Evolutionary conservation across 1,140 invertebrate genomes (phyloP).

Genomic region (Zaprionus kolodkinae): DNA sequence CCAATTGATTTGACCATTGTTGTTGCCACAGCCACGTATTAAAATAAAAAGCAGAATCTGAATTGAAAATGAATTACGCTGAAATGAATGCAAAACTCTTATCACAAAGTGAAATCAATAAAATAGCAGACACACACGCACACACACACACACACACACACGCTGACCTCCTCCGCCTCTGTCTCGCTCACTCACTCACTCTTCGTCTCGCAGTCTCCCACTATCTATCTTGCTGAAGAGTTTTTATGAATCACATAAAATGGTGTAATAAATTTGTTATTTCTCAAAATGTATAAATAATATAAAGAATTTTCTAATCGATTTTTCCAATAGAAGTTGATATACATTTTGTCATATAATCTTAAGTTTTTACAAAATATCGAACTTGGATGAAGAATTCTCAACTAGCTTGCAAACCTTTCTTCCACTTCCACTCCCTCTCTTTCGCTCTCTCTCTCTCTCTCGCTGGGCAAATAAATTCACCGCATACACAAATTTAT

Average conservation of each 20-base stretch:
- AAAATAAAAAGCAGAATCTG: constrained; percentile 55
- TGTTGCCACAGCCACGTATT: constrained; percentile 57
- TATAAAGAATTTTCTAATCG: too few species aligned
- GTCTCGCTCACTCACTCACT: neutral
- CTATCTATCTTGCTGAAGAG: neutral
- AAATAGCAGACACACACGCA: constrained; percentile 39
- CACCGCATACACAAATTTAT: constrained; percentile 82
- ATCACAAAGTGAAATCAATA: constrained; percentile 71
- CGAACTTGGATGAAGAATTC: too few species aligned
- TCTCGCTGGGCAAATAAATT: constrained; percentile 66
- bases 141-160: constrained; percentile 23
- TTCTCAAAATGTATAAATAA: too few species aligned
- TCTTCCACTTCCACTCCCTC: too few species aligned
- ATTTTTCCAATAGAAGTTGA: too few species aligned
- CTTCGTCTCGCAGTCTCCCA: neutral
- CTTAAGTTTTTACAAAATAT: neutral
- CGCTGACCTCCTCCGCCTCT: neutral
- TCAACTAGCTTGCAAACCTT: too few species aligned
- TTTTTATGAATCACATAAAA: neutral
- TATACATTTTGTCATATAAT: too few species aligned
- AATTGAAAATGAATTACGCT: constrained; percentile 74
- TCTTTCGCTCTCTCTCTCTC: neutral
- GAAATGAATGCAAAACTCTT: constrained; percentile 73
- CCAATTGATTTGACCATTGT: constrained; percentile 23
- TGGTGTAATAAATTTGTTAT: neutral